Evolutionary conservation across 2,888 invertebrate species (phyloP).

Genomic region (Adelognathus sp.): DNA sequence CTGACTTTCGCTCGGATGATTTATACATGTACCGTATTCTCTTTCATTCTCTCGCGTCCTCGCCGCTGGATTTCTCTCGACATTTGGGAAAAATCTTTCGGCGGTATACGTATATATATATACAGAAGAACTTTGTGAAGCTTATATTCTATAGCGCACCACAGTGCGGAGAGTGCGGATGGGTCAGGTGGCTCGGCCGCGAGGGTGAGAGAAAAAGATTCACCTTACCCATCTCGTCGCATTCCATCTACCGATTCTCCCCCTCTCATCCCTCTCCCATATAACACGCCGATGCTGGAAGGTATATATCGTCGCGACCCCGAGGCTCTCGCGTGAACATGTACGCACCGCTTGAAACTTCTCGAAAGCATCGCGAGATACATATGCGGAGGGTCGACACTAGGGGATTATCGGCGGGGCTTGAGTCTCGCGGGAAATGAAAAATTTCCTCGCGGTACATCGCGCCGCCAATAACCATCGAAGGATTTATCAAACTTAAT

Average conservation of each 20-base stretch:
- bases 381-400: neutral
- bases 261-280: neutral
- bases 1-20: conserved; percentile 45
- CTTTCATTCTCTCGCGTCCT: conserved; percentile 17
- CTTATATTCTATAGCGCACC: conserved; percentile 12
- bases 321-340: neutral
- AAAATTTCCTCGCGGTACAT: neutral
- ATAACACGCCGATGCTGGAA: neutral
- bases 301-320: neutral
- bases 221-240: conserved; percentile 69
- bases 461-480: neutral
- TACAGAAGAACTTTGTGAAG: conserved; percentile 33
- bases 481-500: neutral
- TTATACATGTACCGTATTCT: conserved; percentile 36
- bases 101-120: no score
- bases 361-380: neutral
- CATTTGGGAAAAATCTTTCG: conserved; percentile 29
- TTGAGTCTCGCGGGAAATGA: neutral
- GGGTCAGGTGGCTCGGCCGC: conserved; percentile 57
- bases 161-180: conserved; percentile 21
- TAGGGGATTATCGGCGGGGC: neutral
- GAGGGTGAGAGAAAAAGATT: conserved; percentile 70
- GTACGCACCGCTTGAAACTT: neutral
- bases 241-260: conserved; percentile 57
- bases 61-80: conserved; percentile 13